These are phyloP conservation scores for Phoxinus phoxinus DNA, from an alignment of 2,113 vertebrate genomes.

Conservation along the genomic window DNA sequence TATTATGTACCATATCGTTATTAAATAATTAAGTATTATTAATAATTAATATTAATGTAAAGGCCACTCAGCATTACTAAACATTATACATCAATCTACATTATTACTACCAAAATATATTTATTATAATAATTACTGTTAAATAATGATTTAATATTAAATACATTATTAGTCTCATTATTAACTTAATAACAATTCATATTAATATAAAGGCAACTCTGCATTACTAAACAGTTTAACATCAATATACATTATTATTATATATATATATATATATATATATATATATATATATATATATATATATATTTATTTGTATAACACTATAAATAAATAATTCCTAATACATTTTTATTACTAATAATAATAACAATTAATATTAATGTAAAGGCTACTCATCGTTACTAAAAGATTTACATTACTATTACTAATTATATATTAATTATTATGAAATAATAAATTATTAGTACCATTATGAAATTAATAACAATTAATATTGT, in stretches of 20 bases:
- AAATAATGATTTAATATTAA: no score
- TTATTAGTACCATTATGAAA: background rate
- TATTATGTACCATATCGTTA: no score
- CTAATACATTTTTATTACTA: background rate
- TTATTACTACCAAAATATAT: background rate
- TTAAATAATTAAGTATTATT: no score
- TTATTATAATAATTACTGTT: no score
- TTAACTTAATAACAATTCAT: background rate
- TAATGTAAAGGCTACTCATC: background rate
- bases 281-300: no score
- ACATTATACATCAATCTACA: background rate
- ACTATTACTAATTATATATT: background rate
- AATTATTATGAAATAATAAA: background rate
- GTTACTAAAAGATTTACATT: background rate
- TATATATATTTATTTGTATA: no score
- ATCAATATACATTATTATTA: background rate
- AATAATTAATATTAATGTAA: background rate
- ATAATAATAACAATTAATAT: background rate
- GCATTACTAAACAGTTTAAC: background rate
- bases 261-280: no score
- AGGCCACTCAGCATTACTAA: background rate
- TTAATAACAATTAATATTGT: background rate
- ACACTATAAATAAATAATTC: no score
- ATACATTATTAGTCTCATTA: background rate
- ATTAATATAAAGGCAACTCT: background rate